Base-by-base conservation (phyloP, 2,888 invertebrate species). In the Parascotia fuliginaria region DNA sequence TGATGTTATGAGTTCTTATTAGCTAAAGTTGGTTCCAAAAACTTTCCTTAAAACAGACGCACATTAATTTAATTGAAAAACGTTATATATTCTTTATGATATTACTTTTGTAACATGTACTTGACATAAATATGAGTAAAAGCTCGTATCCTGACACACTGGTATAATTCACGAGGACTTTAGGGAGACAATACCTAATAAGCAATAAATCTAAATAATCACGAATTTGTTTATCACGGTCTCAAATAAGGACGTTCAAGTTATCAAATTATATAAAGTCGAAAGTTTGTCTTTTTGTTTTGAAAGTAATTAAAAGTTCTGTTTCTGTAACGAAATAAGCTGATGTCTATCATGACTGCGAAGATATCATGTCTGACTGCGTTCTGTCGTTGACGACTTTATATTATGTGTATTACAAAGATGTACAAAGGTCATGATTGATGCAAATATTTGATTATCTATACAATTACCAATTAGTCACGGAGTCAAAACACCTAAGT, bases 301-400 rank as follows among this genome's bases (percentile, higher is more conserved):
- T 43, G 34, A 60, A 77, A 77, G 72, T 75, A 77, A 77, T 77
- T 77, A 77, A 73, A 77, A 77, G 70, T 77, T 75, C 28, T 48
- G 40, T 58, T 63, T 65, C 60, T 61, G 61, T 72, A 60, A 63
- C 61, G 55, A 67, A 72, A 72, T 71, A 70, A 69, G 57, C 64
- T 70, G 57, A 62, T 61, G 56, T 40, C 53, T 60, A 56, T 67
- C 63, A 63, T 49, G 39, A 29, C 15, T 47, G 40, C 14, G 31
- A 32, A 43, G 58, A 60, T 66, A 60, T 64, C 64, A 63, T 65
- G 37, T 34, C 32, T 43, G 24, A 41, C 36, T 14, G 43, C 7
- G 27, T 22, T 12, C 11, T 27, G 13, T 9, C 19, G 3, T 12
- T 50, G 32, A 40, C 22, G 19, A n/a, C 19, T 36, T 9, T 34